Evolutionary conservation across 2,113 vertebrate species (phyloP).

Genomic region (Tyrannus savana): DNA sequence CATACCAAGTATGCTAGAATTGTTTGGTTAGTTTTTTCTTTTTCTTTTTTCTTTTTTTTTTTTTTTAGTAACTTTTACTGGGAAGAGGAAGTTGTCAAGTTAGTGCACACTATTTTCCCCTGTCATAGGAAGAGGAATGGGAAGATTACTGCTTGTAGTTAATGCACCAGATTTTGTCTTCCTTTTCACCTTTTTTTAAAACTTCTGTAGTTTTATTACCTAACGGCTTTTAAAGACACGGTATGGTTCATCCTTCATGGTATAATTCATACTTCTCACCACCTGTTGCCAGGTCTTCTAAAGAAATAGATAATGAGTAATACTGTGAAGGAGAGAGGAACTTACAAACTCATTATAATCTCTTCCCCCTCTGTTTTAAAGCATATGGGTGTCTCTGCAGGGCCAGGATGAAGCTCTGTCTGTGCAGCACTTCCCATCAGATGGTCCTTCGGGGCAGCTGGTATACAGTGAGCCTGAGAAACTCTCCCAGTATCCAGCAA

Average conservation of each 20-base stretch:
- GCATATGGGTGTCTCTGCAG: neutral
- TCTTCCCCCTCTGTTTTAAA: neutral
- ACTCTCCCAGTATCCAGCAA: neutral
- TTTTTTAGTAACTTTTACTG: neutral
- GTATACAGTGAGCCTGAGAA: rapidly evolving
- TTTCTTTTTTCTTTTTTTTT: neutral
- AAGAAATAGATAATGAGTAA: neutral
- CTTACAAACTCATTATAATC: neutral
- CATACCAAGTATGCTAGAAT: neutral
- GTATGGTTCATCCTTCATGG: neutral
- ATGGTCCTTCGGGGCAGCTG: rapidly evolving
- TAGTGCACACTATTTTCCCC: neutral
- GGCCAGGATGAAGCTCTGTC: neutral
- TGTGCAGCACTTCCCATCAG: neutral
- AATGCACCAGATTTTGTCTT: neutral
- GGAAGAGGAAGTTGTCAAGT: neutral
- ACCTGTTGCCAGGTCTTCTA: neutral
- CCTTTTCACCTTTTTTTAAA: neutral
- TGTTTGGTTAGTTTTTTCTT: neutral
- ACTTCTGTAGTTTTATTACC: neutral
- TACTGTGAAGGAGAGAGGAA: neutral
- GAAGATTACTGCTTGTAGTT: neutral
- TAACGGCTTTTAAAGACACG: neutral
- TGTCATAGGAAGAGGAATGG: neutral
- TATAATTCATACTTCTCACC: neutral